These are phyloP conservation scores for Pseudomyrmex sp. DNA, from an alignment of 1,140 invertebrate genomes.

Conservation along the genomic window DNA sequence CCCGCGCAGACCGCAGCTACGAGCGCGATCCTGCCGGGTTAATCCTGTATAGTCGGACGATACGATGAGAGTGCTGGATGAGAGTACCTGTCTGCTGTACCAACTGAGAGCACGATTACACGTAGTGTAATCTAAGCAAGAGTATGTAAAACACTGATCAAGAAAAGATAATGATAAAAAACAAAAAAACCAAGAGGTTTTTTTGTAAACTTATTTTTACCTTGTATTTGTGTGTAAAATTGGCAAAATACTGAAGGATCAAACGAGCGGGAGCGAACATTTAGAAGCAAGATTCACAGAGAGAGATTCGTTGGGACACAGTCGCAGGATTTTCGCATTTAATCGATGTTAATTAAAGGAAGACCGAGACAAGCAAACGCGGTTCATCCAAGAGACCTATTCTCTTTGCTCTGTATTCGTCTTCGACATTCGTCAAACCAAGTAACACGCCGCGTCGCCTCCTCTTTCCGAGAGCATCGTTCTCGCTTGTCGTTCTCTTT, in stretches of 20 bases:
- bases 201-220: too few species aligned
- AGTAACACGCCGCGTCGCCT: slow-evolving; percentile 21
- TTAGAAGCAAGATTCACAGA: neutral
- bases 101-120: neutral
- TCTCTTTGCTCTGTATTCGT: slow-evolving; percentile 37
- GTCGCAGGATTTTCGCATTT: neutral
- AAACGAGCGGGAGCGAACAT: slow-evolving; percentile 16
- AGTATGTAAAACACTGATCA: too few species aligned
- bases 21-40: slow-evolving; percentile 48
- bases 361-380: slow-evolving; percentile 34
- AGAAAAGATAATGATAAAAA: too few species aligned
- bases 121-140: too few species aligned
- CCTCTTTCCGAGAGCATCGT: slow-evolving; percentile 18
- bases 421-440: slow-evolving; percentile 20
- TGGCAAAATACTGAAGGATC: too few species aligned
- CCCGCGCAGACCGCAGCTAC: slow-evolving; percentile 33
- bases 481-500: slow-evolving; percentile 48
- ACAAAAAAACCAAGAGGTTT: too few species aligned
- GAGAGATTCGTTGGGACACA: neutral
- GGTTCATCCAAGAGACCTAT: slow-evolving; percentile 24
- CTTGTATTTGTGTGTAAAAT: too few species aligned
- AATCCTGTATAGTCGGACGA: slow-evolving; percentile 62
- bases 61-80: slow-evolving; percentile 54
- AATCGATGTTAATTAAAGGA: slow-evolving; percentile 64
- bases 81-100: neutral